Percentiles rank a stretch among this genome's conserved stretches.
Evolutionary conservation across 2,113 vertebrate genomes (phyloP).

Genomic region (Nesospiza acunhae): DNA sequence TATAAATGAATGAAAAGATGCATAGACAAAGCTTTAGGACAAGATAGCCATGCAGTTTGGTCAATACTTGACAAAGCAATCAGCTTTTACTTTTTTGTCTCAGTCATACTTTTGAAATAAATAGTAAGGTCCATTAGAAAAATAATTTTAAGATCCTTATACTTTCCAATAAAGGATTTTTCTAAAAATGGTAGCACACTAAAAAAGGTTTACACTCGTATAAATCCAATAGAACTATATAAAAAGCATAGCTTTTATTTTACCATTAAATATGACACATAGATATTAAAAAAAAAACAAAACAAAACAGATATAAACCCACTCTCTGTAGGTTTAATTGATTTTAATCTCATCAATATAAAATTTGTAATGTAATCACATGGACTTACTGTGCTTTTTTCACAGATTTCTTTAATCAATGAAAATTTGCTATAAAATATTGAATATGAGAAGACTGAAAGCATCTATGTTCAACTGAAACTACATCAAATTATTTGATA

Average conservation of each 20-base stretch:
- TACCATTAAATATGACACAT: background rate
- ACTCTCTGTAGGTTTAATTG: background rate
- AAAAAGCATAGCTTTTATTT: background rate
- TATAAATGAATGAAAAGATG: background rate
- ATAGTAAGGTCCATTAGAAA: background rate
- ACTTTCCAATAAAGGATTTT: background rate
- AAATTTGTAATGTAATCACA: background rate
- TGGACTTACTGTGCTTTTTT: background rate
- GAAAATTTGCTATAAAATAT: background rate
- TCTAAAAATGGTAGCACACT: background rate
- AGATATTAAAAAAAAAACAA: fast-evolving
- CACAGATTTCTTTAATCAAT: background rate
- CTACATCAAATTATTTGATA: background rate
- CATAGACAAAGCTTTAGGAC: background rate
- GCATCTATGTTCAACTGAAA: background rate
- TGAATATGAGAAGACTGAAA: background rate
- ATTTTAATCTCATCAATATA: background rate
- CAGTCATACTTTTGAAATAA: background rate
- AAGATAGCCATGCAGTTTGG: background rate
- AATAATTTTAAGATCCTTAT: background rate
- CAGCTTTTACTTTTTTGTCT: background rate
- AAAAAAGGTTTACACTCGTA: background rate
- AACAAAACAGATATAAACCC: background rate
- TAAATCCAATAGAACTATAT: background rate
- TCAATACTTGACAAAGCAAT: background rate